phyloP scores from a whole-genome alignment of 2,888 invertebrate species.

The Aromia moschata region DNA sequence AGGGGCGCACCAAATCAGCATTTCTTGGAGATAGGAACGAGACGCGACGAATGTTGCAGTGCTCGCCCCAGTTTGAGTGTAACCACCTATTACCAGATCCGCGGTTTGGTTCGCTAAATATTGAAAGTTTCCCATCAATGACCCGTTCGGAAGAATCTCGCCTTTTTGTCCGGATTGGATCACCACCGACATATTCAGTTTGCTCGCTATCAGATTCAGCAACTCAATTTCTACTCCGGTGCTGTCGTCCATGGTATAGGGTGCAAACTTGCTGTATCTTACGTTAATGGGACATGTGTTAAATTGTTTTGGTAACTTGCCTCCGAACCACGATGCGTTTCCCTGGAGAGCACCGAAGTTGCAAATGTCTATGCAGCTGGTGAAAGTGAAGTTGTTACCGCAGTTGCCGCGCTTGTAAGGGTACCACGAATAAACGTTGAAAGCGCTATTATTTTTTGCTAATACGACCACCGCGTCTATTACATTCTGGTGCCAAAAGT shows the following conservation, averaged over 20 bases:
- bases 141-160: background rate
- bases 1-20: constrained; percentile 30
- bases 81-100: constrained; percentile 32
- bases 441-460: constrained; percentile 22
- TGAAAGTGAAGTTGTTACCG: background rate
- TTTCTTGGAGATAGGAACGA: constrained; percentile 21
- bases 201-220: constrained; percentile 7
- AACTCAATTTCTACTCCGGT: constrained; percentile 16
- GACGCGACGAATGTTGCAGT: constrained; percentile 3
- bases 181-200: constrained; percentile 7
- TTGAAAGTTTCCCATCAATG: background rate
- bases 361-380: constrained; percentile 18
- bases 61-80: constrained; percentile 8
- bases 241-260: constrained; percentile 3
- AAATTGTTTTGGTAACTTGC: constrained; percentile 22
- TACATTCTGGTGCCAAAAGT: constrained; percentile 23
- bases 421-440: constrained; percentile 28
- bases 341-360: constrained; percentile 19
- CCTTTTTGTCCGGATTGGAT: background rate
- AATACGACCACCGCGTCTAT: constrained; percentile 24
- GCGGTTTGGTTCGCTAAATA: constrained; percentile 17
- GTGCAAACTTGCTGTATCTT: constrained; percentile 17
- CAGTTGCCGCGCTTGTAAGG: constrained; percentile 18
- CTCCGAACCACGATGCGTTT: constrained; percentile 20
- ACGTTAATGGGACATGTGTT: constrained; percentile 27